A percentile compares a stretch with the other conserved stretches of the same genome.
Conservation (phyloP, 2,797 vertebrate species). For the Sebastes oblongus region DNA sequence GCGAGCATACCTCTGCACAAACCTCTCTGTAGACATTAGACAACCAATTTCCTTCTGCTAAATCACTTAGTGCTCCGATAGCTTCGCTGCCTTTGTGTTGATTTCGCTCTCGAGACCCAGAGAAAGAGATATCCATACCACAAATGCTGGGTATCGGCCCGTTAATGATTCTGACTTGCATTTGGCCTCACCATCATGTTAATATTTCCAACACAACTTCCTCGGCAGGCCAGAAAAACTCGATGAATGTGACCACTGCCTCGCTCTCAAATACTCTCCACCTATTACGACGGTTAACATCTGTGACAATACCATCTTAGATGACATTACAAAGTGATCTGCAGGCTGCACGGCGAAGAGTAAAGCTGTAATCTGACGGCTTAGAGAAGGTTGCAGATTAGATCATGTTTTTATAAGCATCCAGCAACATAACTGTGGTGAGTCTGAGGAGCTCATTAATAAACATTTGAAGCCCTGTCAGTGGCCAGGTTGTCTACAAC, state of each 20-base stretch:
- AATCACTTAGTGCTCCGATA: slow-evolving; percentile 71
- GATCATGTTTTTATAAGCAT: slow-evolving; percentile 70
- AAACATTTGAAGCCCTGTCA: slow-evolving; percentile 58
- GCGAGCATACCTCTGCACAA: slow-evolving; percentile 73
- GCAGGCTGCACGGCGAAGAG: slow-evolving; percentile 33
- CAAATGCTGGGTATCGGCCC: slow-evolving; percentile 55
- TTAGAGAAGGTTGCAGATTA: slow-evolving; percentile 62
- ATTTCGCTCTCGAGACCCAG: slow-evolving; percentile 64
- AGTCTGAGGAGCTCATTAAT: slow-evolving; percentile 69
- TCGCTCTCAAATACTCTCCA: slow-evolving; percentile 22
- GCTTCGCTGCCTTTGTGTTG: slow-evolving; percentile 64
- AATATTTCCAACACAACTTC: slow-evolving; percentile 70
- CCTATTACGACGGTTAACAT: slow-evolving; percentile 37
- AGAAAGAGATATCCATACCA: slow-evolving; percentile 65
- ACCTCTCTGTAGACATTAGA: slow-evolving; percentile 74
- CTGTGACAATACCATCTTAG: slow-evolving; percentile 55
- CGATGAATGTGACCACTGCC: slow-evolving; percentile 21
- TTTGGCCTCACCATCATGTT: slow-evolving; percentile 44
- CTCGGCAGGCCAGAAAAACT: slow-evolving; percentile 27
- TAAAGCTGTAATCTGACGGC: slow-evolving; percentile 47
- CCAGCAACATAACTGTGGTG: slow-evolving; percentile 71
- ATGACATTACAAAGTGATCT: slow-evolving; percentile 60
- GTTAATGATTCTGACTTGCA: slow-evolving; percentile 63
- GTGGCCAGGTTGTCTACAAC: slow-evolving; percentile 56
- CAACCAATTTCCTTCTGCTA: slow-evolving; percentile 78